Evolutionary conservation across 2,797 vertebrate species (phyloP).

Genomic region (Rousettus madagascariensis): DNA sequence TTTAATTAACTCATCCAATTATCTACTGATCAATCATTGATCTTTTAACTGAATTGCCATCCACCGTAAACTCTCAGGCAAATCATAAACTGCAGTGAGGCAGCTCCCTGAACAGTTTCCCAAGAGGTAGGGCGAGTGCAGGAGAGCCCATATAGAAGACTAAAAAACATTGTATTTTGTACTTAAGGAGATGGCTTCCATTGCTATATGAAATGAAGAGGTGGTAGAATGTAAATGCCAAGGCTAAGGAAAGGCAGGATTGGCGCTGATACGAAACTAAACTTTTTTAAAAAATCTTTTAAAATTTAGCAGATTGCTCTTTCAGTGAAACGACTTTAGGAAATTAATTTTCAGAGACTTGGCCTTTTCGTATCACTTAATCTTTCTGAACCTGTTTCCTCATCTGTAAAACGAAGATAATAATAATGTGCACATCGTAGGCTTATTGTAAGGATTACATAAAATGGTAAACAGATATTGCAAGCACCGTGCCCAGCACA

Average conservation of each 20-base stretch:
- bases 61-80: background rate
- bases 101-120: background rate
- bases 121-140: background rate
- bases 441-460: background rate
- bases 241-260: background rate
- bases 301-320: background rate
- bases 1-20: conserved; percentile 37
- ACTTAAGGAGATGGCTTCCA: background rate
- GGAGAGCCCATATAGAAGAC: background rate
- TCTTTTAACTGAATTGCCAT: background rate
- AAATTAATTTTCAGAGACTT: background rate
- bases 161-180: background rate
- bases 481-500: background rate
- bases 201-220: background rate
- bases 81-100: background rate
- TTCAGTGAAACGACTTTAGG: background rate
- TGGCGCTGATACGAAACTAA: background rate
- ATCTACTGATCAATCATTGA: background rate
- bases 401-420: background rate
- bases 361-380: background rate
- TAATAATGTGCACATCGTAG: background rate
- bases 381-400: background rate
- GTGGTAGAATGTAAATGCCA: background rate
- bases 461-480: background rate
- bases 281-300: background rate